Base-by-base conservation (phyloP, 2,797 vertebrate genomes). In the Astyanax mexicanus region DNA sequence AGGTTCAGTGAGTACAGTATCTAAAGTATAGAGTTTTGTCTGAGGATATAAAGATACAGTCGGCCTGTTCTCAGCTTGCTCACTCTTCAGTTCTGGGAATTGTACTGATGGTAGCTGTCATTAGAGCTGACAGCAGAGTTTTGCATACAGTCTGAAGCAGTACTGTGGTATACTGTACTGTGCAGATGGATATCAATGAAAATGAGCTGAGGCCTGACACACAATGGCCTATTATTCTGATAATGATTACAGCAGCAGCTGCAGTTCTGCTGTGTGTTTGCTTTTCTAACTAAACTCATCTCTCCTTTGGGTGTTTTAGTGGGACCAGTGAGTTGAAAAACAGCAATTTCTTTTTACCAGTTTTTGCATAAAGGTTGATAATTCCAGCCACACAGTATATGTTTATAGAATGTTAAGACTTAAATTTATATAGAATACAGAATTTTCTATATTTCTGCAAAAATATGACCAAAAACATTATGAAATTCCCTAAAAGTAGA, bases 121-220 rank as follows among this genome's bases (percentile, higher is more conserved):
- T 11, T 3, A 27, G 21, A 66, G 51, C 25, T 58, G 32, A 60
- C 44, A n/a, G 38, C 44, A 71, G 6, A 21, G 15, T 70, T 82
- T 86, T 86, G 83, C 82, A 80, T 83, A 54, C 9, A 54, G 68
- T 35, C 42, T 37, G 45, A 58, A 27, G 19, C 11, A 19, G 38
- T 47, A 42, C 23, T 49, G 64, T 71, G 21, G 11, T 17, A 69
- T 44, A 38, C 25, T 44, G 54, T 49, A 40, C 42, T 77, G 69
- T 70, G 10, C 17, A 54, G 78, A 84, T 85, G 58, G n/a, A 27
- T 75, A 81, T 85, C 78, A 79, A 66, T 81, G 75, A 58, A 77
- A 83, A 79, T 77, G 6, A 74, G 67, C 25, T 35, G 40, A 65
- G 72, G 21, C 51, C 19, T 11, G 4, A 42, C 17, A 80, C 17